Evolutionary conservation across 2,113 vertebrate genomes (phyloP), one percentile per base, ranked within the genome.

Genomic region (Riparia riparia): DNA sequence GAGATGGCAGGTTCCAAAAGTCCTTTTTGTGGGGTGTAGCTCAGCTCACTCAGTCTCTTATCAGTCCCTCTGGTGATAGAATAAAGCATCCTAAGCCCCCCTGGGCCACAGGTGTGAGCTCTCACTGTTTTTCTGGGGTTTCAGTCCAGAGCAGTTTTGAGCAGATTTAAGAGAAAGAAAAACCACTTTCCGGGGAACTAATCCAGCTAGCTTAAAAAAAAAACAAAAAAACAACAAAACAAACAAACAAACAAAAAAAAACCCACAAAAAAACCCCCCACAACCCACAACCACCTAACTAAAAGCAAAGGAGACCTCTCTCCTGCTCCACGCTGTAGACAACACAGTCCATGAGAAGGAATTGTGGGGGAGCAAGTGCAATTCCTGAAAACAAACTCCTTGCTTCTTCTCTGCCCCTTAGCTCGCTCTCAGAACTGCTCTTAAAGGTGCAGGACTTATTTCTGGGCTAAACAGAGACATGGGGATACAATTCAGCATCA

Each of bases 31-130:
- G 24, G 25, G 34, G 10, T 60, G 58, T 61, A 28, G 58, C 37
- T 39, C 5, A 2, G 37, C 37, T 41, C 17, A 2, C 24, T 60
- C 22, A 37, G 10, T 24, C n/a, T 60, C 15, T 25, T 37, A 11
- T 17, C 34, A 60, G 34, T 39, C 58, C 24, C 34, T 24, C n/a
- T 24, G 21, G 56, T 10, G 6, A 32, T 57, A 21, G 32, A 34
- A 34, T 34, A 9, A n/a, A 34, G n/a, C 21, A 6, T 13, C 34
- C 25, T 2, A 3, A 10, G 16, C 16, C 16, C 15, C 4, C 2
- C 24, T 26, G 57, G 14, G n/a, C 56, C 21, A 16, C 22, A 58
- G 56, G 22, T 17, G 20, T 60, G 34, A 26, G 34, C 34, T 60
- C 24, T 37, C 15, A 2, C 15, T 25, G 24, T 26, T 60, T 8